Conservation (phyloP, 2,113 vertebrate species). For the Ornithorhynchus anatinus region DNA sequence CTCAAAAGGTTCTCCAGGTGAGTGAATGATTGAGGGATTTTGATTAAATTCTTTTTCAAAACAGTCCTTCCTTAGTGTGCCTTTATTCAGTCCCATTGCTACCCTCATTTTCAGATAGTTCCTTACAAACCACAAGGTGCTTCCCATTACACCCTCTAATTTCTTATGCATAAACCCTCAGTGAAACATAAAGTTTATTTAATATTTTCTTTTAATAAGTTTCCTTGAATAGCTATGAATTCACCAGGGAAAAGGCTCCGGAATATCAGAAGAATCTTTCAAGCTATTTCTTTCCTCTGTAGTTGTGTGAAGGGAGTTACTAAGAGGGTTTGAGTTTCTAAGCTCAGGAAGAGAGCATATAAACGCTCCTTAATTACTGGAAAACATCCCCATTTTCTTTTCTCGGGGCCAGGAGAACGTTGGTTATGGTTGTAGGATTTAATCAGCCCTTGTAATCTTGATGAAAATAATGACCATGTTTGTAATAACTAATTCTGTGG, state of each 20-base stretch:
- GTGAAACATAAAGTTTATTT: not conserved
- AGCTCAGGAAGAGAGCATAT: not conserved
- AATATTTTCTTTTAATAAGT: slow-evolving; percentile 1
- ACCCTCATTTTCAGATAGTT: too few species aligned
- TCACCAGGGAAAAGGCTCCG: not conserved
- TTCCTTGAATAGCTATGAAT: not conserved
- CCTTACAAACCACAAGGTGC: too few species aligned
- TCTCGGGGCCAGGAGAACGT: slow-evolving; percentile 3
- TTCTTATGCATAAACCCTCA: not conserved
- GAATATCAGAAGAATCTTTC: not conserved
- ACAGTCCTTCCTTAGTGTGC: too few species aligned
- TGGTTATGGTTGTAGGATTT: not conserved
- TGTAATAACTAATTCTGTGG: not conserved
- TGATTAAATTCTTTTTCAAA: too few species aligned
- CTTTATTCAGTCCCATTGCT: too few species aligned
- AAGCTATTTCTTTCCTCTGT: not conserved
- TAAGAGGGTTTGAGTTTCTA: not conserved
- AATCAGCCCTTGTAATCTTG: not conserved
- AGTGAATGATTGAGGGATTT: too few species aligned
- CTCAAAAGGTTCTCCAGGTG: too few species aligned
- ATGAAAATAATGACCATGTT: not conserved
- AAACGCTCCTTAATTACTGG: not conserved
- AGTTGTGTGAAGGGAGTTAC: too few species aligned
- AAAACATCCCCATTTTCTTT: slow-evolving; percentile 19
- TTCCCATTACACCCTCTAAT: too few species aligned